Percentiles rank a stretch among this genome's conserved stretches.
Conservation (phyloP, 2,797 vertebrate genomes). For the Alauda arvensis region DNA sequence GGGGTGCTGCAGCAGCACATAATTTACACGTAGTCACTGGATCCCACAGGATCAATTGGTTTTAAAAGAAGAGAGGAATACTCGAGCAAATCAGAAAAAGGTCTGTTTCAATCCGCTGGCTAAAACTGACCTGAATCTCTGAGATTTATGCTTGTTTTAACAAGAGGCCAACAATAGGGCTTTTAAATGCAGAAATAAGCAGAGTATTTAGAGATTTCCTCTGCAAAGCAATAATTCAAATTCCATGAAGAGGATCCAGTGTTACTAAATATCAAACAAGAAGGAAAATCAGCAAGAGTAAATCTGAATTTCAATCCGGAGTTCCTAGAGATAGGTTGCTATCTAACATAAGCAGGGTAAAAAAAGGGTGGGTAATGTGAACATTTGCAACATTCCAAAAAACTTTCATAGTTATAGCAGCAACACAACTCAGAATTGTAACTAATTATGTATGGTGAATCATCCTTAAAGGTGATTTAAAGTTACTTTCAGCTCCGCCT, state of each 20-base stretch:
- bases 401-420: background rate
- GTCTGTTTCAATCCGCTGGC: background rate
- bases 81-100: background rate
- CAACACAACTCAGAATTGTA: background rate
- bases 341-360: fast-evolving
- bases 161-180: background rate
- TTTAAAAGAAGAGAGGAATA: background rate
- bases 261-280: background rate
- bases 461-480: background rate
- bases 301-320: background rate
- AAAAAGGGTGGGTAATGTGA: background rate
- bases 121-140: background rate
- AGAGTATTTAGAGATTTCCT: background rate
- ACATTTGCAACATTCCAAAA: background rate
- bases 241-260: background rate
- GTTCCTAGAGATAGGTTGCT: background rate
- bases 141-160: background rate
- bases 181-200: background rate
- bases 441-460: background rate
- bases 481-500: background rate
- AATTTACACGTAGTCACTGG: background rate
- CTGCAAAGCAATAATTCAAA: background rate
- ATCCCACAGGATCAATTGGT: background rate
- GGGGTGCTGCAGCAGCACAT: background rate
- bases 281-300: background rate